A percentile compares a stretch with the other conserved stretches of the same genome.
Evolutionary conservation across 2,797 vertebrate genomes (phyloP).

Genomic region (Arvicola amphibius): DNA sequence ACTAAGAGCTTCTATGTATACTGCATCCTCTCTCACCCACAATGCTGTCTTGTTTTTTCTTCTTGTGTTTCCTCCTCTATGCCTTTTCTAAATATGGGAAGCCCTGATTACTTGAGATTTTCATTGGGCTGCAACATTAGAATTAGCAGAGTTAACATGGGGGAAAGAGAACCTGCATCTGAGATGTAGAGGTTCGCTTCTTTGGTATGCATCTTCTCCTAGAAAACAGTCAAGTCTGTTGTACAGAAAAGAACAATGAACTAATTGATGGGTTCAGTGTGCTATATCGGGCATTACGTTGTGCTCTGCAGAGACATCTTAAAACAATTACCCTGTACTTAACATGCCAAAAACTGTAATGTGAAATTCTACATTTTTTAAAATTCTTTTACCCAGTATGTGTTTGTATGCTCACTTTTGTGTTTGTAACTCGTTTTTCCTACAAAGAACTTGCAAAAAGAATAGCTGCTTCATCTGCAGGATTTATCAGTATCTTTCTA

Average conservation of each 20-base stretch:
- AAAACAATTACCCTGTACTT: background rate
- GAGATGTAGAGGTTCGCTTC: background rate
- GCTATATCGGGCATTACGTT: background rate
- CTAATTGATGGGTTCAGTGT: background rate
- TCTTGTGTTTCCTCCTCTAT: background rate
- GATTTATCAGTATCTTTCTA: conserved; percentile 21
- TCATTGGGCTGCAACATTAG: background rate
- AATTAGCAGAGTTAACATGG: background rate
- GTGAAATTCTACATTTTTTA: background rate
- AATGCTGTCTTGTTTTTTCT: background rate
- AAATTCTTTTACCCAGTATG: no score
- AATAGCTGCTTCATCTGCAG: conserved; percentile 3
- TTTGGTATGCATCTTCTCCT: background rate
- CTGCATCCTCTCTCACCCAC: background rate
- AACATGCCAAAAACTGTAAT: background rate
- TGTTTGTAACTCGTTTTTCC: background rate
- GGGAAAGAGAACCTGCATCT: background rate
- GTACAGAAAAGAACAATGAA: background rate
- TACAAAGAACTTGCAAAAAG: background rate
- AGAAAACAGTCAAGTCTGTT: background rate
- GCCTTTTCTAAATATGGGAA: conserved; percentile 25
- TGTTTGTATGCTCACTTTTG: background rate
- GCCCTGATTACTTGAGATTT: background rate
- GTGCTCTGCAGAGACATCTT: background rate
- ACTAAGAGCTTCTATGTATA: background rate